These are phyloP conservation scores for Eristalis pertinax DNA, from an alignment of 2,888 invertebrate genomes.

Conservation along the genomic window DNA sequence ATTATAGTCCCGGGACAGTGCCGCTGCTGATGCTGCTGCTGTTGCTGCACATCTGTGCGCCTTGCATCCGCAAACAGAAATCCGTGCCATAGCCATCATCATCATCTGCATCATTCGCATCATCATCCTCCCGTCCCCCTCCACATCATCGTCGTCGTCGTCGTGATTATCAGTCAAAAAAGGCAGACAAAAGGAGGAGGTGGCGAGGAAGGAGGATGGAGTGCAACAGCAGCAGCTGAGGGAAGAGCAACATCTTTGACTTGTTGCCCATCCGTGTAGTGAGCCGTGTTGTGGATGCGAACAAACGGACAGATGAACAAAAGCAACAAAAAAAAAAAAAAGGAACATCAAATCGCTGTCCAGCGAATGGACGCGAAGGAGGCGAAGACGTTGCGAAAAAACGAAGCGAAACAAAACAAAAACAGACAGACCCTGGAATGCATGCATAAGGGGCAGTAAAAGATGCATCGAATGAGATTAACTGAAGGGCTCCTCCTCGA, in stretches of 20 bases:
- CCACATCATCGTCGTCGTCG: constrained; percentile 33
- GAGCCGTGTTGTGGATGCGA: constrained; percentile 19
- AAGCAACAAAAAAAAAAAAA: constrained; percentile 40
- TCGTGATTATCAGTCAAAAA: constrained; percentile 4
- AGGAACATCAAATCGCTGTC: constrained; percentile 44
- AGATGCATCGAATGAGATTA: constrained; percentile 70
- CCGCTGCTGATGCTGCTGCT: not conserved
- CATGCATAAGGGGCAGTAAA: constrained; percentile 43
- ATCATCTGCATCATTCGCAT: constrained; percentile 49
- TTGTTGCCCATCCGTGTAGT: constrained; percentile 61
- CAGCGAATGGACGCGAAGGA: constrained; percentile 34
- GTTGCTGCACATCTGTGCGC: constrained; percentile 43
- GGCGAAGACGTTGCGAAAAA: not conserved
- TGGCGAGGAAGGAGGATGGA: not conserved
- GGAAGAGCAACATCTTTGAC: constrained; percentile 57
- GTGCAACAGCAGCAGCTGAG: not conserved
- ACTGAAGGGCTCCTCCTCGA: constrained; percentile 57
- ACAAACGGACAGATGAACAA: constrained; percentile 56
- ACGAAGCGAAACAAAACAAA: not conserved
- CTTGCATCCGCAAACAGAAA: constrained; percentile 25
- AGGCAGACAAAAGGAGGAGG: not conserved
- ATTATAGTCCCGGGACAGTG: constrained; percentile 42
- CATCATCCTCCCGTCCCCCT: constrained; percentile 21
- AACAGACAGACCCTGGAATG: not conserved
- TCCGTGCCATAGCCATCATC: constrained; percentile 47